Percentiles rank a stretch among this genome's conserved stretches.
Evolutionary conservation across 2,113 vertebrate species (phyloP).

Genomic region (Xiphophorus couchianus): DNA sequence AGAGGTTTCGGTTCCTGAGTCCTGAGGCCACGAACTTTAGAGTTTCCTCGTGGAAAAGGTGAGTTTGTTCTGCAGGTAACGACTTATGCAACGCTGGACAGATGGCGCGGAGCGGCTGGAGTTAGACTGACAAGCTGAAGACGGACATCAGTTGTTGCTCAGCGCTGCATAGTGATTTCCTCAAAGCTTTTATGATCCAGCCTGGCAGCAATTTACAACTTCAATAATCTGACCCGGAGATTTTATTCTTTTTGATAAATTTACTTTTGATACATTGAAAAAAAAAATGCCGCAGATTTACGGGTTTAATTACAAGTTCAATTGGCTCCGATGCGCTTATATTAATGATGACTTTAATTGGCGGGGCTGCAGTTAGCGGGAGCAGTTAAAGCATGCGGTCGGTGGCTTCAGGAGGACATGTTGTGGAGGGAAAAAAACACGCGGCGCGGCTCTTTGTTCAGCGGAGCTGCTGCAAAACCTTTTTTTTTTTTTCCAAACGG

Average conservation of each 20-base stretch:
- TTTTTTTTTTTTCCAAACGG: constrained; percentile 27
- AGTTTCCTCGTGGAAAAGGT: neutral
- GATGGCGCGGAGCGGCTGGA: constrained; percentile 32
- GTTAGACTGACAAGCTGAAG: constrained; percentile 41
- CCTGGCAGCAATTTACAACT: neutral
- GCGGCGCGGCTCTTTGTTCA: constrained; percentile 77
- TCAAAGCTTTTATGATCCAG: constrained; percentile 12
- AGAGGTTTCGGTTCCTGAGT: neutral
- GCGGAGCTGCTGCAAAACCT: constrained; percentile 61
- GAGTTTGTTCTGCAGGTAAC: constrained; percentile 44
- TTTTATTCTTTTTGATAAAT: no score
- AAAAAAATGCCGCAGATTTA: neutral
- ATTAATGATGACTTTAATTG: no score
- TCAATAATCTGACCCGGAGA: neutral
- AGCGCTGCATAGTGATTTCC: constrained; percentile 9
- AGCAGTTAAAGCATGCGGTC: constrained; percentile 52
- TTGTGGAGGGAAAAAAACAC: constrained; percentile 56
- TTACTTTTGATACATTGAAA: no score
- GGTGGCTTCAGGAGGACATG: constrained; percentile 75
- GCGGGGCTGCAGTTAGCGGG: constrained; percentile 1
- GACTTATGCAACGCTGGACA: constrained; percentile 44
- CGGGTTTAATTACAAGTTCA: constrained; percentile 20
- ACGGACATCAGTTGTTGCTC: constrained; percentile 38
- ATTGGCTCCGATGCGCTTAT: no score
- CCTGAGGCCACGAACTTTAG: neutral